A percentile compares a stretch with the other conserved stretches of the same genome.
Conservation (phyloP, 2,888 invertebrate species). For the Allacma fusca region DNA sequence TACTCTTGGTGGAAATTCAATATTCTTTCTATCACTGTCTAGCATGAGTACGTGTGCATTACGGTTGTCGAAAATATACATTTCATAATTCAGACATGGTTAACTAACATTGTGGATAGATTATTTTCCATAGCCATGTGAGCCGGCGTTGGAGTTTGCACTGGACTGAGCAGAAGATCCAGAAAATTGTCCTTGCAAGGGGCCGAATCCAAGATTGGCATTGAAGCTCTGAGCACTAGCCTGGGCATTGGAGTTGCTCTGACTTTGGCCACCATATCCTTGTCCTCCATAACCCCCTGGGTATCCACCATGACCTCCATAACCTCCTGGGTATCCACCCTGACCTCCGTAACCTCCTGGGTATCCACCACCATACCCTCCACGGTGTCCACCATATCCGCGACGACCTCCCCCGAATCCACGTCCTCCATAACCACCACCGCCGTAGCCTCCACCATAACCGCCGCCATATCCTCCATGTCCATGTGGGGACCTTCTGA, state of each 20-base stretch:
- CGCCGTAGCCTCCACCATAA: conserved; percentile 10
- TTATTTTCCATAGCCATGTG: neutral
- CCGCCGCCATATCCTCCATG: conserved; percentile 8
- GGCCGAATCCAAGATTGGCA: conserved; percentile 38
- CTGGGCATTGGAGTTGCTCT: conserved; percentile 23
- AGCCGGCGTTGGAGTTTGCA: neutral
- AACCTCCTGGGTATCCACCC: neutral
- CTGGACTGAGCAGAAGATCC: conserved; percentile 28
- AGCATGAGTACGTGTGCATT: too few species aligned
- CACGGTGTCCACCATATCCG: neutral
- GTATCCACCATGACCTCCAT: conserved; percentile 30
- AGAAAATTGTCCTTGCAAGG: conserved; percentile 37
- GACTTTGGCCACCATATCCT: conserved; percentile 3
- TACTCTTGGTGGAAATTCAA: too few species aligned
- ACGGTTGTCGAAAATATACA: too few species aligned
- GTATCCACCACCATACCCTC: neutral
- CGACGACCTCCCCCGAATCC: neutral
- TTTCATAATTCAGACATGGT: too few species aligned
- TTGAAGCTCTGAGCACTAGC: conserved; percentile 39
- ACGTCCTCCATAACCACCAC: neutral
- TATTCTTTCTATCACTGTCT: too few species aligned
- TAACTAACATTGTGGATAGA: too few species aligned
- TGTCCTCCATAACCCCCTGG: conserved; percentile 25
- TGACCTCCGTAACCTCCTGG: neutral
- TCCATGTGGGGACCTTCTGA: conserved; percentile 20